A percentile compares a stretch with the other conserved stretches of the same genome.
phyloP scores from a whole-genome alignment of 1,140 invertebrate genomes.

The Sycophila sp. region DNA sequence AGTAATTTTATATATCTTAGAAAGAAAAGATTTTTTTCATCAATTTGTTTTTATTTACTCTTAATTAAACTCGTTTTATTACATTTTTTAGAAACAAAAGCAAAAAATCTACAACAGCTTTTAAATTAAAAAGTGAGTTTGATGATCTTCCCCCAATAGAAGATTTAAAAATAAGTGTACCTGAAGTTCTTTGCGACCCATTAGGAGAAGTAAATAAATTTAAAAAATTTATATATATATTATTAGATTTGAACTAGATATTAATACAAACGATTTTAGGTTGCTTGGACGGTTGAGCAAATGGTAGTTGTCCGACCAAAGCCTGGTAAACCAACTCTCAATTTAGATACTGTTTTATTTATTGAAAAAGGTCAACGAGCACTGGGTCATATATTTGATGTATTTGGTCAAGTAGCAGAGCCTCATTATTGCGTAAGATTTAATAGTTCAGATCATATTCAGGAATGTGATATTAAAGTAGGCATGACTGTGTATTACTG shows the following conservation, averaged over 20 bases:
- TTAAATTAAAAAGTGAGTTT: slow-evolving; percentile 54
- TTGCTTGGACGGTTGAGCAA: slow-evolving; percentile 61
- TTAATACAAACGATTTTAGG: slow-evolving; percentile 46
- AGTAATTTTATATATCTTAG: no score
- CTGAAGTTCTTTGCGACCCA: slow-evolving; percentile 77
- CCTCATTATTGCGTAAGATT: slow-evolving; percentile 87
- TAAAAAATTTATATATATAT: slow-evolving; percentile 8
- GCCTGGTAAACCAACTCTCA: slow-evolving; percentile 75
- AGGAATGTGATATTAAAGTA: slow-evolving; percentile 70
- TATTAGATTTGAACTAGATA: slow-evolving; percentile 3
- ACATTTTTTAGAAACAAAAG: slow-evolving; percentile 20
- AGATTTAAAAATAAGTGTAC: slow-evolving; percentile 82
- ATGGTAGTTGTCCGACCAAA: slow-evolving; percentile 59
- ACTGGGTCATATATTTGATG: slow-evolving; percentile 87
- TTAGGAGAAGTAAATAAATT: slow-evolving; percentile 73
- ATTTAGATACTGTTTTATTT: slow-evolving; percentile 88
- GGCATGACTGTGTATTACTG: slow-evolving; percentile 83
- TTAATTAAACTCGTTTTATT: no score
- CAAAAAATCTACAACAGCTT: slow-evolving; percentile 18
- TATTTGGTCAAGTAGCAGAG: slow-evolving; percentile 82
- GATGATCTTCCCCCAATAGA: slow-evolving; percentile 86
- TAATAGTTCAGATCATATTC: slow-evolving; percentile 80
- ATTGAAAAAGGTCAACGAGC: slow-evolving; percentile 76
- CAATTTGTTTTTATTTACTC: no score
- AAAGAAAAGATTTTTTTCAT: no score